These are phyloP conservation scores for Nomada hirtipes DNA, from an alignment of 2,888 invertebrate species.

Conservation along the genomic window DNA sequence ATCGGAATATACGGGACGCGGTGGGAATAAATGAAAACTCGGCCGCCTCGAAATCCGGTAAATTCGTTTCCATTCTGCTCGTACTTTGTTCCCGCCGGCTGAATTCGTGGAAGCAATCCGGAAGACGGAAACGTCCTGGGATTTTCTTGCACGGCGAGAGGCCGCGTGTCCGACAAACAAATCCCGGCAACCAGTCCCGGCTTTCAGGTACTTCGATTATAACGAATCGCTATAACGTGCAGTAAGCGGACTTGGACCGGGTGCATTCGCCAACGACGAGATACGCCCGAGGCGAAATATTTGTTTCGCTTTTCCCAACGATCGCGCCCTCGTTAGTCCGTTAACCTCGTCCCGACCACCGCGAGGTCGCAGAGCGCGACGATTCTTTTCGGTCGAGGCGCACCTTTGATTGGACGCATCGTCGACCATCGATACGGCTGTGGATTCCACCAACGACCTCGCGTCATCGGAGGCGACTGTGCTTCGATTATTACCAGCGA, in stretches of 20 bases:
- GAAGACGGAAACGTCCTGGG: slow-evolving; percentile 37
- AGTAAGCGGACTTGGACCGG: too few species aligned
- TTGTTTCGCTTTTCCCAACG: neutral
- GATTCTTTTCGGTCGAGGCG: slow-evolving; percentile 2
- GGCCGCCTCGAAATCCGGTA: slow-evolving; percentile 43
- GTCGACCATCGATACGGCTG: slow-evolving; percentile 13
- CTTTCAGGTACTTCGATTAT: slow-evolving; percentile 11
- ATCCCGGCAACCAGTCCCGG: neutral
- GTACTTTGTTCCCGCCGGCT: slow-evolving; percentile 46
- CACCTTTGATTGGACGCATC: slow-evolving; percentile 11
- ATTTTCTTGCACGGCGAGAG: slow-evolving; percentile 35
- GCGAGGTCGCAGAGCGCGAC: neutral
- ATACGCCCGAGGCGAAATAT: neutral
- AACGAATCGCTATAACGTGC: neutral
- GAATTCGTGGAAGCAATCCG: slow-evolving; percentile 25
- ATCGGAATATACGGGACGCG: slow-evolving; percentile 34
- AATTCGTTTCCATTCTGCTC: slow-evolving; percentile 49
- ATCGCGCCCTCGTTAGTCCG: neutral
- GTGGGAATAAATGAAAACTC: slow-evolving; percentile 54
- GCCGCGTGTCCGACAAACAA: slow-evolving; percentile 17
- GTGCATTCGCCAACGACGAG: too few species aligned
- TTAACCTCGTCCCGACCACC: slow-evolving; percentile 8
- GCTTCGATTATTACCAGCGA: slow-evolving; percentile 54
- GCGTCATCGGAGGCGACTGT: slow-evolving; percentile 10
- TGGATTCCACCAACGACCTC: slow-evolving; percentile 27